These are phyloP conservation scores for Diachasmimorpha longicaudata DNA, from an alignment of 1,140 invertebrate species.

Conservation along the genomic window DNA sequence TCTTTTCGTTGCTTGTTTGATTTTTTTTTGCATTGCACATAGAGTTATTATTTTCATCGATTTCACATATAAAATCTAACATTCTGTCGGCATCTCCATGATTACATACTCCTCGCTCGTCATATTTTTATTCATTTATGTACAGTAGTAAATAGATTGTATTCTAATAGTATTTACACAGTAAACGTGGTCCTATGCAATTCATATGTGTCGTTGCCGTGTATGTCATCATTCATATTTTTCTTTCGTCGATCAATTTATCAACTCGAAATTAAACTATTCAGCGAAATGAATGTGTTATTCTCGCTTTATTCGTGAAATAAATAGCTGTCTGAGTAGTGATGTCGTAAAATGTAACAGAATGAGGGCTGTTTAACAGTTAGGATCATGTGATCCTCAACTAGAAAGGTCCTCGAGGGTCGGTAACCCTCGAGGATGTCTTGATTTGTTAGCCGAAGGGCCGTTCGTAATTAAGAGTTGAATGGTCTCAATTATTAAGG, in stretches of 20 bases:
- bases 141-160: background rate
- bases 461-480: too few species aligned
- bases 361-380: too few species aligned
- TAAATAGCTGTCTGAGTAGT: too few species aligned
- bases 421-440: too few species aligned
- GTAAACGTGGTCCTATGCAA: conserved; percentile 50
- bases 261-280: background rate
- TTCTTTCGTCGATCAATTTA: background rate
- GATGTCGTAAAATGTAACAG: too few species aligned
- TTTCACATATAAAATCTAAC: conserved; percentile 5
- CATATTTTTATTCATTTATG: background rate
- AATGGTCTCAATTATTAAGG: too few species aligned
- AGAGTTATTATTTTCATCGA: background rate
- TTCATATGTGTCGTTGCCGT: conserved; percentile 53
- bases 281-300: too few species aligned
- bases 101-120: background rate
- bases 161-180: conserved; percentile 42
- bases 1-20: background rate
- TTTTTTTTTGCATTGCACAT: background rate
- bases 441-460: too few species aligned
- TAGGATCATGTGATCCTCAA: too few species aligned
- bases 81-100: background rate
- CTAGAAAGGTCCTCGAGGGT: too few species aligned
- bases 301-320: too few species aligned
- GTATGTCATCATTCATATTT: conserved; percentile 16